Evolutionary conservation across 2,113 vertebrate species (phyloP), one percentile per base, ranked within the genome.

Genomic region (Zosterops lateralis): DNA sequence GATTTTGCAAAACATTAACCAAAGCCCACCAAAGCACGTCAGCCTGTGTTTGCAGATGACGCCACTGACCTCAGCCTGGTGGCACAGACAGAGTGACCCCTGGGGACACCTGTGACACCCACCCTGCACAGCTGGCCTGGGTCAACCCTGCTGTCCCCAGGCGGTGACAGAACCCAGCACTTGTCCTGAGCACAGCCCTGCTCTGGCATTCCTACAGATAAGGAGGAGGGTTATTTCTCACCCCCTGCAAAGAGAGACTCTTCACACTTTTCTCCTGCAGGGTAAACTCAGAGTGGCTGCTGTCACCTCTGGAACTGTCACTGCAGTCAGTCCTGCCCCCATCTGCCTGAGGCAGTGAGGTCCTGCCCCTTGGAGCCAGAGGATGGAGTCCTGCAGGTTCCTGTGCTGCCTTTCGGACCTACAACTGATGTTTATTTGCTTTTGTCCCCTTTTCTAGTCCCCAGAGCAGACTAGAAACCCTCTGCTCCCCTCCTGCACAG

Each of bases 1-100:
- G 19, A 0, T 58, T 36, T 22, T 47, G 58, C 45, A 15, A 82
- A 95, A 65, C 31, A 92, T 92, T 93, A 93, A 94, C 95, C 54
- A 24, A 38, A 75, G 75, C 57, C 78, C 85, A 16, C 70, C 85
- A 4, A 2, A 58, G 5, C 14, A 26, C 66, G 42, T 17, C 26
- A 18, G 57, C 7, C 32, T 15, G 24, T 90, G 5, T 93, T 93
- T 95, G 91, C 62, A 36, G 85, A 90, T 0, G 2, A 3, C 5
- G 32, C 1, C 17, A 64, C 62, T 48, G 95, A 75, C 81, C 90
- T 75, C 38, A 51, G 74, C 4, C 24, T 1, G 56, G 56, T 28
- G 80, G 26, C 84, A 26, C 51, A 36, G 79, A 5, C 79, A 32
- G 44, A 51, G 61, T 62, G 90, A 74, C n/a, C 60, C 70, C 7